A percentile compares a stretch with the other conserved stretches of the same genome.
Evolutionary conservation across 1,140 invertebrate genomes (phyloP).

Genomic region (Thaumetopoea pityocampa): DNA sequence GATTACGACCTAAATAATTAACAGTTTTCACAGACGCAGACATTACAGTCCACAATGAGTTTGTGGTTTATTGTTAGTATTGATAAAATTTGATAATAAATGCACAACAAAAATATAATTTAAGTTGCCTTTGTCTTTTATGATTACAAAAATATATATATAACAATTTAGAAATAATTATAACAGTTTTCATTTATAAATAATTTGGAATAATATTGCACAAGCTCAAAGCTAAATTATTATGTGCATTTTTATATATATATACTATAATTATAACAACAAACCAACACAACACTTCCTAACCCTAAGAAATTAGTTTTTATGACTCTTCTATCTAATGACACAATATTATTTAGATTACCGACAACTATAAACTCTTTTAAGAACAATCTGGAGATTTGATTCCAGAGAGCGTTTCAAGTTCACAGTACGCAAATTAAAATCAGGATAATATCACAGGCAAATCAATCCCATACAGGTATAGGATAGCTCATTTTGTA

Average conservation of each 20-base stretch:
- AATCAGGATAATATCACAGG: conserved; percentile 19
- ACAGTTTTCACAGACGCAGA: conserved; percentile 60
- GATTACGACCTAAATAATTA: no score
- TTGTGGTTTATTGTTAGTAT: conserved; percentile 57
- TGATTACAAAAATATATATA: conserved; percentile 70
- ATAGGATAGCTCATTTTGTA: no score
- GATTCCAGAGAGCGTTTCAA: no score
- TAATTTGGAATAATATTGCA: conserved; percentile 73
- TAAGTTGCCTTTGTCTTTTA: conserved; percentile 70
- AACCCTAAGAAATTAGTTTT: conserved; percentile 26
- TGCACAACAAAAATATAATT: conserved; percentile 73
- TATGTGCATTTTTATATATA: conserved; percentile 63
- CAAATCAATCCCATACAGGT: conserved; percentile 16
- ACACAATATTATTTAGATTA: conserved; percentile 25
- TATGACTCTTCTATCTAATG: conserved; percentile 32
- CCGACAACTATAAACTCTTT: conserved; percentile 29
- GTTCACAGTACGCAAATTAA: no score
- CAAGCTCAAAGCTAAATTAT: conserved; percentile 69
- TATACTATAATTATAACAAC: conserved; percentile 67
- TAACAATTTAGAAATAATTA: conserved; percentile 73
- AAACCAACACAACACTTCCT: conserved; percentile 60
- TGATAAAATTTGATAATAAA: conserved; percentile 73
- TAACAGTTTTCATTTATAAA: conserved; percentile 67
- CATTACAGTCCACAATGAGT: conserved; percentile 68
- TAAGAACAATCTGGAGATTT: conserved; percentile 1